phyloP scores from a whole-genome alignment of 2,888 invertebrate genomes.

The Caenorhabditis afra region DNA sequence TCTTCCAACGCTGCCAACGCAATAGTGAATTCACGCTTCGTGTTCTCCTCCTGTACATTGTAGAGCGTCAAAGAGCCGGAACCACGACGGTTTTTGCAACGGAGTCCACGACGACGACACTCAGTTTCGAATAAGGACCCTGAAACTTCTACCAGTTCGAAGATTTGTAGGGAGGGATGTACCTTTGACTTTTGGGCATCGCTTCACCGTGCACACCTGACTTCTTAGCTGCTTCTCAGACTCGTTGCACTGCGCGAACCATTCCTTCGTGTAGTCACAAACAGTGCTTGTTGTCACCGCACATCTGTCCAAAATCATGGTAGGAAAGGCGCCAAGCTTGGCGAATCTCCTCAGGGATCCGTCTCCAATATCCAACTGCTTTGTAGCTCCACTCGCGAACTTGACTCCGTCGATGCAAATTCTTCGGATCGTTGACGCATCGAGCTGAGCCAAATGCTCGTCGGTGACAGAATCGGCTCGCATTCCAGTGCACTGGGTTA shows the following conservation, averaged over 20 bases:
- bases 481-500: slow-evolving; percentile 61
- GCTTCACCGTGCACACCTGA: slow-evolving; percentile 64
- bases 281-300: slow-evolving; percentile 64
- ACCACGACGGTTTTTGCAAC: slow-evolving; percentile 60
- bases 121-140: slow-evolving; percentile 61
- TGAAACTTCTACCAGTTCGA: slow-evolving; percentile 1
- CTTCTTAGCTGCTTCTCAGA: slow-evolving; percentile 57
- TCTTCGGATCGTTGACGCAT: slow-evolving; percentile 49
- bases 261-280: slow-evolving; percentile 63
- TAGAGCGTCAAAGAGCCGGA: slow-evolving; percentile 63
- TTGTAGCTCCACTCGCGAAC: slow-evolving; percentile 31
- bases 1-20: slow-evolving; percentile 57
- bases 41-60: slow-evolving; percentile 62
- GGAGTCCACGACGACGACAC: slow-evolving; percentile 61
- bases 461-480: slow-evolving; percentile 60
- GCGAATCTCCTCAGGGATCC: slow-evolving; percentile 54
- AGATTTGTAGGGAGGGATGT: not conserved
- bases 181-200: slow-evolving; percentile 64
- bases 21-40: slow-evolving; percentile 59
- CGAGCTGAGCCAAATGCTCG: slow-evolving; percentile 61
- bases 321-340: slow-evolving; percentile 57
- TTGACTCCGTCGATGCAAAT: slow-evolving; percentile 63
- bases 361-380: slow-evolving; percentile 61
- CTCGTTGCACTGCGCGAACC: slow-evolving; percentile 62
- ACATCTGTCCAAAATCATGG: slow-evolving; percentile 63